Percentiles rank a stretch among this genome's conserved stretches.
phyloP scores from a whole-genome alignment of 1,140 invertebrate species.

The Nasonia giraulti region DNA sequence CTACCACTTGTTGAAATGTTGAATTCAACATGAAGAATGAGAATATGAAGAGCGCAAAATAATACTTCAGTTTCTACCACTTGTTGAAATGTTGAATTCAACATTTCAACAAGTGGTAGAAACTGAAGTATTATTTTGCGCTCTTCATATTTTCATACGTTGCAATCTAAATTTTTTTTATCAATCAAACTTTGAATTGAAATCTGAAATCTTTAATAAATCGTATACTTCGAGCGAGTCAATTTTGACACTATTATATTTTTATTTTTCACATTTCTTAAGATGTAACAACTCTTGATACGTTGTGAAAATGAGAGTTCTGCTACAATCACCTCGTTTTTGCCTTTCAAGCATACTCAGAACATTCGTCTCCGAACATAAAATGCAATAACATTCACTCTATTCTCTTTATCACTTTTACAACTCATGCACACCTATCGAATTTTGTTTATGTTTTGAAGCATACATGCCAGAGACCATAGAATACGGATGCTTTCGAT shows the following conservation, averaged over 20 bases:
- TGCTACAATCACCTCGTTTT: constrained; percentile 49
- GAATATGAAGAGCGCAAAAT: no score
- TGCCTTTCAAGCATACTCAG: background rate
- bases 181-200: constrained; percentile 9
- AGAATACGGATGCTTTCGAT: constrained; percentile 6
- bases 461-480: background rate
- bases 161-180: constrained; percentile 11
- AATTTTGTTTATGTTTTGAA: background rate
- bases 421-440: background rate
- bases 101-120: constrained; percentile 16
- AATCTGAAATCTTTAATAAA: constrained; percentile 4
- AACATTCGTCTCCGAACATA: background rate
- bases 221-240: background rate
- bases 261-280: background rate
- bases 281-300: background rate
- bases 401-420: constrained; percentile 8
- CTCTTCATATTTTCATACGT: constrained; percentile 9
- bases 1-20: no score
- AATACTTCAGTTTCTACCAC: no score
- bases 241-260: background rate
- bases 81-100: no score
- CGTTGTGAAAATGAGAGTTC: constrained; percentile 58
- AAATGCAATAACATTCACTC: background rate
- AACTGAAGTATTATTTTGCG: constrained; percentile 19
- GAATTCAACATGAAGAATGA: no score